Evolutionary conservation across 2,888 invertebrate genomes (phyloP), one percentile per base, ranked within the genome.

Genomic region (Tinea trinotella): DNA sequence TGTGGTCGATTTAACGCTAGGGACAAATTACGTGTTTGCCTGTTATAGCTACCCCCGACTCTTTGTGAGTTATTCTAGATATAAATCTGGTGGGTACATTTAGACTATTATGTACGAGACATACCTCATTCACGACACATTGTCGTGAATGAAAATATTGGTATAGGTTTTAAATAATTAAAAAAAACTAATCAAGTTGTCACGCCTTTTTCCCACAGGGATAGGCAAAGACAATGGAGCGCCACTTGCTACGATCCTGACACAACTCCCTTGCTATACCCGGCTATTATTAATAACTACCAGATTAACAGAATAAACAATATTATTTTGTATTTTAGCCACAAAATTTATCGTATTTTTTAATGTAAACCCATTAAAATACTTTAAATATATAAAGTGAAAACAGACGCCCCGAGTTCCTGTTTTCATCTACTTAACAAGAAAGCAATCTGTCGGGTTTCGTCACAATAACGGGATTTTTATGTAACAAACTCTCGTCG

Each of bases 361-460:
- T 6, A 15, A 13, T 15, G 13, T 15, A 40, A 30, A 30, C 7
- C 30, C 30, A 30, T 30, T 30, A 30, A 30, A 30, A 30, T 30
- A 30, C 30, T 30, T 40, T 15, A 40, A 40, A 40, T 40, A 13
- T 40, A 40, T 40, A 40, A 40, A 40, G 15, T 15, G 17, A 40
- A 46, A 46, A 19, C 19, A 46, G 19, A 17, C 18, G 24, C 50
- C 17, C n/a, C 24, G 48, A 48, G 17, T 22, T 22, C 50, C 50
- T 50, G 24, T 50, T 81, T 79, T 79, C 74, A 81, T 80, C 79
- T 76, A 80, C 74, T 82, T 83, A 84, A 85, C 85, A 82, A 80
- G 84, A 80, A 82, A 83, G 80, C 84, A 84, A 84, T 84, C 82
- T 84, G 81, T 81, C 79, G 81, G 77, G 80, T 76, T 76, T 71